Conservation (phyloP, 2,797 vertebrate genomes). For the Capromys pilorides region DNA sequence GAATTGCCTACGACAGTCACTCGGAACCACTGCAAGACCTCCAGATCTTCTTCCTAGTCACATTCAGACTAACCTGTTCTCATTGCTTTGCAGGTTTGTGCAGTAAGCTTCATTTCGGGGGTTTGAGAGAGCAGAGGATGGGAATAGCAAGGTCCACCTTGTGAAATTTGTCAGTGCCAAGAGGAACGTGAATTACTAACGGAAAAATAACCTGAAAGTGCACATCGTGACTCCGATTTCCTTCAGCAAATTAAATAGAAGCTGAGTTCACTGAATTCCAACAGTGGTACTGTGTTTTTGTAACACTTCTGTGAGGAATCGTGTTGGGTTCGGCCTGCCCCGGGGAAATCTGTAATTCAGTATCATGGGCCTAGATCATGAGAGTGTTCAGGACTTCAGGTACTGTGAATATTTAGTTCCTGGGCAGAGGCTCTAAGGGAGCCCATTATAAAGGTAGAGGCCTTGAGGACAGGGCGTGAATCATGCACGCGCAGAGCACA, state of each 20-base stretch:
- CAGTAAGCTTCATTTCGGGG: not conserved
- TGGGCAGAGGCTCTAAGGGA: not conserved
- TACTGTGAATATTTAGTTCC: not conserved
- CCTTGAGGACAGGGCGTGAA: not conserved
- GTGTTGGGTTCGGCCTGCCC: not conserved
- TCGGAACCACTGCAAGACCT: not conserved
- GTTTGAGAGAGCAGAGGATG: not conserved
- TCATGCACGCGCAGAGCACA: not conserved
- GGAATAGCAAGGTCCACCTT: not conserved
- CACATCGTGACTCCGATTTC: not conserved
- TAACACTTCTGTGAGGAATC: not conserved
- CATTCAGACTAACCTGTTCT: not conserved
- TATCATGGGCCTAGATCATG: not conserved
- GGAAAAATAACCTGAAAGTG: not conserved
- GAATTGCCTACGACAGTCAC: rapidly evolving
- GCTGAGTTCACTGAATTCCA: not conserved
- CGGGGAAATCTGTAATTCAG: not conserved
- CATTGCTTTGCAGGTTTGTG: not conserved
- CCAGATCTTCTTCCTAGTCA: not conserved
- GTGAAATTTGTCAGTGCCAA: not conserved
- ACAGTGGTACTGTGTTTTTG: not conserved
- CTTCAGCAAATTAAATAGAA: not conserved
- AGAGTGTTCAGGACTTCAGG: not conserved
- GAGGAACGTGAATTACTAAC: not conserved
- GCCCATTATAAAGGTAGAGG: not conserved